Evolutionary conservation across 2,888 invertebrate genomes (phyloP).

Genomic region (Pristionchus maxplancki): DNA sequence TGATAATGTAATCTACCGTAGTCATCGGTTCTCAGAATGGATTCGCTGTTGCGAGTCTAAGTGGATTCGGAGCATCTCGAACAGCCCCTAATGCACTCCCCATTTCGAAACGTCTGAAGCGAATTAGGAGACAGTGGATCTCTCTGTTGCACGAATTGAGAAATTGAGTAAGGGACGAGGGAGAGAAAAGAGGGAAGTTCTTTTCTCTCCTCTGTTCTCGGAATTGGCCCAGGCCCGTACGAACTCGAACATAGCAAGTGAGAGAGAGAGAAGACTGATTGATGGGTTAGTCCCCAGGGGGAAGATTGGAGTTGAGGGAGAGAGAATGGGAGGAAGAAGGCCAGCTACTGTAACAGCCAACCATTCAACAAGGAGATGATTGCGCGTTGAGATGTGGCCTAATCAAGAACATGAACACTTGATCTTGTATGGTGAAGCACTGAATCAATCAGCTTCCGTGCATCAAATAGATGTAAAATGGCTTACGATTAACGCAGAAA

Average conservation of each 20-base stretch:
- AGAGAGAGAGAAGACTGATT: conserved; percentile 22
- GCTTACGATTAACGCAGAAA: conserved; percentile 19
- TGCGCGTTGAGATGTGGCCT: not conserved
- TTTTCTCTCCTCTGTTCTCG: conserved; percentile 29
- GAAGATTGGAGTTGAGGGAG: not conserved
- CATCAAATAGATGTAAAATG: not conserved
- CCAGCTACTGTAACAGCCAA: conserved; percentile 5
- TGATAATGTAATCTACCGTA: not conserved
- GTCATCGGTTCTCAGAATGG: not conserved
- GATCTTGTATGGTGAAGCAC: not conserved
- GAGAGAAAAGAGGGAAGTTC: not conserved
- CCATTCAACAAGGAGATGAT: not conserved
- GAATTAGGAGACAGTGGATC: conserved; percentile 1
- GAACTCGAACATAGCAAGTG: conserved; percentile 8
- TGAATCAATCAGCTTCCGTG: not conserved
- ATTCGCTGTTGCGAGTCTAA: not conserved
- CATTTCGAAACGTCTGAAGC: conserved; percentile 1
- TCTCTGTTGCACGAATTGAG: not conserved
- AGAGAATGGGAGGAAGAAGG: not conserved
- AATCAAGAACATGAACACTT: not conserved
- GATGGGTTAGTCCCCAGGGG: conserved; percentile 25
- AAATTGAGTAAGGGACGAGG: not conserved
- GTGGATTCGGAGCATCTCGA: not conserved
- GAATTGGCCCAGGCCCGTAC: conserved; percentile 21
- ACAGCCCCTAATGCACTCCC: conserved; percentile 17